Evolutionary conservation across 1,140 invertebrate species (phyloP), one percentile per base, ranked within the genome.

Genomic region (Drosophila malerkotliana): DNA sequence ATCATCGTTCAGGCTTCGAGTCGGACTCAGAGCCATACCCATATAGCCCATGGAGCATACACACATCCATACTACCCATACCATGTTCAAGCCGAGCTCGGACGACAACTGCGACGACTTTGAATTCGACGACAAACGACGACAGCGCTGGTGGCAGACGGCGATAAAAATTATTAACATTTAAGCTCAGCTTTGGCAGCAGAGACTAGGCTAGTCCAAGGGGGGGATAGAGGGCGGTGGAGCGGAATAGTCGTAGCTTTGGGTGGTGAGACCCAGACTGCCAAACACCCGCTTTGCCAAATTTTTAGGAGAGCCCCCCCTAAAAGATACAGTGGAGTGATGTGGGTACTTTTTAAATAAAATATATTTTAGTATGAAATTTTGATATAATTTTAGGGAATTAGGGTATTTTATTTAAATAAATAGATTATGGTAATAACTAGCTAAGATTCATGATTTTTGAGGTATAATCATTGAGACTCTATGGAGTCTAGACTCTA

Each of bases 121-220:
- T 10, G 41, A 44, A 44, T 44, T 34, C 47, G 26, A 34, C 39
- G 53, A 57, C 55, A 68, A 61, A 62, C 63, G 56, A 69, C 53
- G 34, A 57, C 64, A 48, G 28, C 74, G 62, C 52, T 47, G 64
- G 64, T 80, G 52, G 78, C 79, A 67, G 66, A 66, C 71, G 71
- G 79, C 83, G 78, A 87, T 83, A 88, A 87, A 87, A 87, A 87
- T 87, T 88, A 87, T 87, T 88, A 87, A 87, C 83, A 83, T 88
- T 87, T 87, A 87, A 88, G 79, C 79, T 60, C 63, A 83, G 79
- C 75, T 76, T 83, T 72, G 64, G 39, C 44, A 18, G 21, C 41
- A 30, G 48, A 10, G 34, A 4, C 9, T 3, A 72, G 49, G 72
- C 83, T 82, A 74, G 72, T 64, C 60, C 60, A 47, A 26, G n/a